Evolutionary conservation across 2,888 invertebrate species (phyloP), one percentile per base, ranked within the genome.

Genomic region (Tolmerus cingulatus): DNA sequence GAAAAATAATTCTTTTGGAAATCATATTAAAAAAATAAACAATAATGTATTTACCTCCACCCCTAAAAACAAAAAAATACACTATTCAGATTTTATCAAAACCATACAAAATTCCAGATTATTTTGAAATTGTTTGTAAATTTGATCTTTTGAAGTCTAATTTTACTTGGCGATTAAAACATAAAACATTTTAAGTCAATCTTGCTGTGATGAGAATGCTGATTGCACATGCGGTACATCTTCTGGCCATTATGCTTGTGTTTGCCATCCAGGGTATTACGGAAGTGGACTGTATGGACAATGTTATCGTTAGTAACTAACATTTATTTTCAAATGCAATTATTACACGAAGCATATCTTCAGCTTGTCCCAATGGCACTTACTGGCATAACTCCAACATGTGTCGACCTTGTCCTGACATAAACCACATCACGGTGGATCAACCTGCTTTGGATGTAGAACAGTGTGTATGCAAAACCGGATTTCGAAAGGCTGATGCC

Each of bases 221-320:
- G 92, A 93, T 16, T 96, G 96, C 90, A 93, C 94, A 14, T 96
- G 96, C 90, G 95, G 95, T 0, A 95, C 94, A 5, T 94, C 95
- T 23, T 95, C 95, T 0, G 96, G 96, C 0, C 95, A 95, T 90
- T 96, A 95, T 90, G 93, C 94, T n/a, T 96, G 96, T 89, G 91
- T 95, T 30, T 96, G 96, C 89, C 93, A 94, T 66, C 92, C 93
- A 4, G 96, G 96, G 14, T 95, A 94, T 90, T 95, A 95, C 90
- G 96, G 96, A 46, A 94, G 94, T 19, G 96, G 96, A 1, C 91
- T 95, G 1, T 91, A 91, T 88, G 93, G 94, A 79, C 93, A 94
- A 27, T 95, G 95, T 90, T 92, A 93, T 89, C 93, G 95, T 95
- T 92, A 89, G 86, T 81, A 57, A 74, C 16, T 51, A 3, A 51